Percentiles rank a stretch among this genome's conserved stretches.
These are phyloP conservation scores for Eristalis arbustorum DNA, from an alignment of 2,888 invertebrate genomes.

Conservation along the genomic window DNA sequence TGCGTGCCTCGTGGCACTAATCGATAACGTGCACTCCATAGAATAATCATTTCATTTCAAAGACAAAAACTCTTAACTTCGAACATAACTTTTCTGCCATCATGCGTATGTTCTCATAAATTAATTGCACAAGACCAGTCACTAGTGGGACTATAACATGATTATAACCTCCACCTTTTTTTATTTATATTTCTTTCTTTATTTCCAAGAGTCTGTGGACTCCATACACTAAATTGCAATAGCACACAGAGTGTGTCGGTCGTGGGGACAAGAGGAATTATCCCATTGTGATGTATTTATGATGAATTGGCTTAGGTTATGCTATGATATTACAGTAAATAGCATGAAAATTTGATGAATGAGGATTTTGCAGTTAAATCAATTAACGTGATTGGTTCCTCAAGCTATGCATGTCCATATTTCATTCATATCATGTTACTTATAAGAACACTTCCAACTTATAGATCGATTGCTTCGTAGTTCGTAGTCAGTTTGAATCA, in stretches of 20 bases:
- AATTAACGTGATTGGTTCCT: conserved; percentile 64
- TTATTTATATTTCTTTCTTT: background rate
- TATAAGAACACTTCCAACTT: background rate
- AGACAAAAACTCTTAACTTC: conserved; percentile 18
- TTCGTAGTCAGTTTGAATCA: background rate
- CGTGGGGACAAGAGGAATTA: conserved; percentile 20
- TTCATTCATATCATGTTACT: background rate
- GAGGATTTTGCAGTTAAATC: conserved; percentile 47
- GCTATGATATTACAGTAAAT: conserved; percentile 3
- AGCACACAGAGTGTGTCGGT: background rate
- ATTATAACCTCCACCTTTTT: background rate
- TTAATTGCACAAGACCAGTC: conserved; percentile 53
- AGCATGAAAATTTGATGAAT: conserved; percentile 51
- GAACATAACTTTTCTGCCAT: conserved; percentile 19
- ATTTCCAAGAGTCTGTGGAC: background rate
- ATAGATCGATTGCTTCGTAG: background rate
- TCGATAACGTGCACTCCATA: conserved; percentile 35
- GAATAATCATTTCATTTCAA: conserved; percentile 12
- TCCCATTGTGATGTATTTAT: conserved; percentile 51
- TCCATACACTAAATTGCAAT: conserved; percentile 49
- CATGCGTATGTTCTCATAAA: conserved; percentile 29
- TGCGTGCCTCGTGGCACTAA: conserved; percentile 27
- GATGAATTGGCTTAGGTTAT: conserved; percentile 47
- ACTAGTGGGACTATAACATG: background rate
- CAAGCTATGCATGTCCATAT: background rate